Conservation (phyloP, 2,797 vertebrate genomes). For the Capromys pilorides region DNA sequence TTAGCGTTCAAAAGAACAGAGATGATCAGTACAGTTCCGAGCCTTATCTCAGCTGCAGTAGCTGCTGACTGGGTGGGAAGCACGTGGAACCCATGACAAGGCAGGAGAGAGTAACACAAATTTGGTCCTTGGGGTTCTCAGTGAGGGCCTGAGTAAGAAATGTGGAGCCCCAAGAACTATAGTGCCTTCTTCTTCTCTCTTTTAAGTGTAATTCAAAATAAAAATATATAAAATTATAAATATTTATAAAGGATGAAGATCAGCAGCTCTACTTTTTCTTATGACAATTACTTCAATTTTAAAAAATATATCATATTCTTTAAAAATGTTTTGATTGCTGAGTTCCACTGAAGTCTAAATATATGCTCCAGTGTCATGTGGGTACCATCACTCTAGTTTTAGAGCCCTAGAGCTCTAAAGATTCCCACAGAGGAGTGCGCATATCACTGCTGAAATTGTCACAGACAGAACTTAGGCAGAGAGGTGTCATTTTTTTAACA, state of each 20-base stretch:
- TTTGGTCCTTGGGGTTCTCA: slow-evolving; percentile 11
- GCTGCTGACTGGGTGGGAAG: not conserved
- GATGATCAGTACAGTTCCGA: not conserved
- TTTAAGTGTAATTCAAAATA: slow-evolving; percentile 46
- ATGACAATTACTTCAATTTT: slow-evolving; percentile 27
- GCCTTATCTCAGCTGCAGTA: not conserved
- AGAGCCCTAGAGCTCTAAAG: too few relatives aligned
- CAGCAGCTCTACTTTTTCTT: slow-evolving; percentile 48
- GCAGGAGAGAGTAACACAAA: slow-evolving; percentile 3
- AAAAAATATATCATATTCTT: slow-evolving; percentile 31
- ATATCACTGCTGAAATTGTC: not conserved
- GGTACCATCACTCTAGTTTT: not conserved
- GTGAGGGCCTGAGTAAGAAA: slow-evolving; percentile 12
- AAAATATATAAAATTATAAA: slow-evolving; percentile 53
- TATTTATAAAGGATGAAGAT: slow-evolving; percentile 53
- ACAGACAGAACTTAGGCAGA: not conserved
- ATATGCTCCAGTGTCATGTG: not conserved
- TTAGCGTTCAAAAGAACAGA: not conserved
- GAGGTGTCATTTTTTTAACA: not conserved
- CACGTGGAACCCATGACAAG: too few relatives aligned
- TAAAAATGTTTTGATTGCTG: not conserved
- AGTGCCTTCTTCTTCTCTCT: not conserved
- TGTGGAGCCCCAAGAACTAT: not conserved
- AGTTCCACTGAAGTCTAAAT: not conserved
- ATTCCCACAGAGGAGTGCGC: not conserved